Evolutionary conservation across 2,797 vertebrate species (phyloP), one percentile per base, ranked within the genome.

Genomic region (Psittacula echo): DNA sequence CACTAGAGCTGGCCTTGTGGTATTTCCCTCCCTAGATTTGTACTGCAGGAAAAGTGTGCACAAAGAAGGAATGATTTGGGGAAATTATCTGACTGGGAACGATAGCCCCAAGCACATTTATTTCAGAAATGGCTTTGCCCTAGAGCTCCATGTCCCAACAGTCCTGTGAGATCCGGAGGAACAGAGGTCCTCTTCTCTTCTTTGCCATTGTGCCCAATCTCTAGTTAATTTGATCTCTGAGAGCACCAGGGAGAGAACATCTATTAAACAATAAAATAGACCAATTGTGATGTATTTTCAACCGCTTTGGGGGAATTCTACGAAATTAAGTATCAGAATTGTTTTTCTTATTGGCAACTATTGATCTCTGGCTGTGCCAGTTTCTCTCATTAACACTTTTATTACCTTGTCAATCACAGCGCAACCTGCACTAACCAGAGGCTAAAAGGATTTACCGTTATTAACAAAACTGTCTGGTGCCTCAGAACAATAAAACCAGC

Each of bases 311-410:
- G 91, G 80, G 91, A 96, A 97, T 97, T 97, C 91, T 96, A 83
- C 80, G 96, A 97, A 98, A 97, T 96, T 97, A 97, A 96, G 95
- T 97, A 97, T 97, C 95, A 96, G 95, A 96, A 97, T 97, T 98
- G 97, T 97, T 98, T 98, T 98, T 97, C 96, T 97, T 97, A 97
- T 98, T 98, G 98, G 97, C 95, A 97, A 72, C 89, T 98, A 97
- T 98, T 97, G 97, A 98, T 98, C 96, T 96, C 91, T 96, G 92
- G 93, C 95, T 96, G 84, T 97, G 94, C 95, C 91, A 96, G 87
- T 96, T 95, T 97, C 90, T 97, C 97, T 98, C 98, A 98, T 98
- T 98, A 98, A 98, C 97, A 98, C 97, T 98, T 98, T 98, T 98
- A 98, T 98, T 98, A 97, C 97, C 97, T 97, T 98, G 98, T 98